These are phyloP conservation scores for Drosophila kuntzei DNA, from an alignment of 2,888 invertebrate genomes.

Conservation along the genomic window DNA sequence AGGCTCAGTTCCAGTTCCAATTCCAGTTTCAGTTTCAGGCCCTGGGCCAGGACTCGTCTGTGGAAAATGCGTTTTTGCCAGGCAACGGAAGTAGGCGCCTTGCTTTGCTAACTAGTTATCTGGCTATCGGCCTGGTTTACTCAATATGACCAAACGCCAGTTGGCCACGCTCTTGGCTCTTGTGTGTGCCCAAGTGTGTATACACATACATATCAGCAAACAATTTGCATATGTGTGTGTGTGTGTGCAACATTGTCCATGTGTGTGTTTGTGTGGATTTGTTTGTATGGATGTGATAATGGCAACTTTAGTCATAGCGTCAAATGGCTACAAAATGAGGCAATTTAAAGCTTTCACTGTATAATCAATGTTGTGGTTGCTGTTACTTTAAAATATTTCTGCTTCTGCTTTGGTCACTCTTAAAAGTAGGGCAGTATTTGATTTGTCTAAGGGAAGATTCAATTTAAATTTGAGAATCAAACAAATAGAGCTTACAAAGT, in stretches of 20 bases:
- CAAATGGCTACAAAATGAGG: conserved; percentile 47
- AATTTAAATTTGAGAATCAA: neutral
- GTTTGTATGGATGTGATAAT: conserved; percentile 44
- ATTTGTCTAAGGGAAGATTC: neutral
- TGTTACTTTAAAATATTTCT: neutral
- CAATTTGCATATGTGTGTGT: conserved; percentile 31
- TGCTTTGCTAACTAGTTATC: conserved; percentile 39
- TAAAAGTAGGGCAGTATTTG: neutral
- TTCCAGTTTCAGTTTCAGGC: neutral
- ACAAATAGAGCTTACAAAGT: neutral
- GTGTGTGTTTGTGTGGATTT: conserved; percentile 2
- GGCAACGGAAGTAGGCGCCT: conserved; percentile 23
- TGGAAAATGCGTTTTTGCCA: conserved; percentile 36
- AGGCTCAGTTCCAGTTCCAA: conserved; percentile 5
- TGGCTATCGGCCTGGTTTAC: conserved; percentile 51
- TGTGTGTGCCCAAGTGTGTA: conserved; percentile 41
- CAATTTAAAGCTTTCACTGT: conserved; percentile 47
- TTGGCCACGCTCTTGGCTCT: conserved; percentile 57
- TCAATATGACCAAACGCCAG: conserved; percentile 65
- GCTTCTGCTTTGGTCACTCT: neutral
- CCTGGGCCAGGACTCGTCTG: neutral
- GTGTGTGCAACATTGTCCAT: conserved; percentile 28
- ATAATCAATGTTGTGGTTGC: neutral
- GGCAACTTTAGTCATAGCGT: conserved; percentile 45
- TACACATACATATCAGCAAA: conserved; percentile 20